Percentiles rank a stretch among this genome's conserved stretches.
These are phyloP conservation scores for Ceriagrion tenellum DNA, from an alignment of 2,888 invertebrate genomes.

Conservation along the genomic window DNA sequence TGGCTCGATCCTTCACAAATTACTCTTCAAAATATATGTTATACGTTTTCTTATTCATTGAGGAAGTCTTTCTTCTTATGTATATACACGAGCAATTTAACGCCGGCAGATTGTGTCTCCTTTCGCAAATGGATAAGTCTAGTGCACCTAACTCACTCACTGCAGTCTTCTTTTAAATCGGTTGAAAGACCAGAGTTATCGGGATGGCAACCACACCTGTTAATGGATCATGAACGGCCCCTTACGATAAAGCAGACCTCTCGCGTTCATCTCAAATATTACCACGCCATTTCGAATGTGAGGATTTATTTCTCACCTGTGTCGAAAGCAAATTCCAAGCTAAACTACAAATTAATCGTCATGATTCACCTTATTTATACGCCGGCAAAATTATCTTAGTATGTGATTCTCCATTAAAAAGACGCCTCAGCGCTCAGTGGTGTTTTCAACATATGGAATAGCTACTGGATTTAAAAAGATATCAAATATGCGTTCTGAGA, in stretches of 20 bases:
- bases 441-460: too few relatives aligned
- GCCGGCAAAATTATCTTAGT: background rate
- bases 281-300: too few relatives aligned
- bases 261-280: background rate
- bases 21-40: conserved; percentile 51
- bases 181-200: conserved; percentile 52
- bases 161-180: conserved; percentile 16
- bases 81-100: conserved; percentile 29
- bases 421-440: too few relatives aligned
- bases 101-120: conserved; percentile 62
- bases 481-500: too few relatives aligned
- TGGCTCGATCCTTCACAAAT: conserved; percentile 22
- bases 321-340: background rate
- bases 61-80: conserved; percentile 15
- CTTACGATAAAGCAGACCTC: background rate
- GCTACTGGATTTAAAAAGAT: too few relatives aligned
- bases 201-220: conserved; percentile 46
- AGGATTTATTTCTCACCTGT: background rate
- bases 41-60: background rate
- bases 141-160: conserved; percentile 25
- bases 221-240: conserved; percentile 9
- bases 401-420: too few relatives aligned
- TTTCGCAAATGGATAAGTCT: conserved; percentile 43
- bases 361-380: background rate
- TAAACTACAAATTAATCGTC: background rate